phyloP scores from a whole-genome alignment of 2,797 vertebrate species.

The Enteromius argenteus region DNA sequence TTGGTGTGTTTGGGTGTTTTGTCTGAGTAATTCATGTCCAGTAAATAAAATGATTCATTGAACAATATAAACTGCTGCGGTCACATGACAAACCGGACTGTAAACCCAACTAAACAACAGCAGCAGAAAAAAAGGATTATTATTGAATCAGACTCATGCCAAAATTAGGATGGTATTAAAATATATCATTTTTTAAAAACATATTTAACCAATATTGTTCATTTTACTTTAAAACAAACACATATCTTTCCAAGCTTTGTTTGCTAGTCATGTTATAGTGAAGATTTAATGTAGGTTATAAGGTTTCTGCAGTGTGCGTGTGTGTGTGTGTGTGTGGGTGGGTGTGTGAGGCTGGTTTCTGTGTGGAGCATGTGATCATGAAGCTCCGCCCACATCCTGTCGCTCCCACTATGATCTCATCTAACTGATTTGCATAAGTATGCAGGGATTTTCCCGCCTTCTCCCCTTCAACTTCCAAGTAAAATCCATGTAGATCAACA shows the following conservation, averaged over 20 bases:
- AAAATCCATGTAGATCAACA: slow-evolving; percentile 24
- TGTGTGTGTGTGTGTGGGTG: slow-evolving; percentile 7
- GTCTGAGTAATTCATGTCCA: not conserved
- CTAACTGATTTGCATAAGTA: slow-evolving; percentile 50
- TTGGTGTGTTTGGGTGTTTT: not conserved
- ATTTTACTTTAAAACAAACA: not conserved
- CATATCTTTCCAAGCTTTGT: not conserved
- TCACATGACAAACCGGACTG: not conserved
- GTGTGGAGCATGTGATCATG: not conserved
- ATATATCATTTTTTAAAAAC: not conserved
- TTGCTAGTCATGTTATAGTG: too few species aligned
- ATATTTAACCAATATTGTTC: not conserved
- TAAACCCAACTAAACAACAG: not conserved
- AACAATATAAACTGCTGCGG: too few species aligned
- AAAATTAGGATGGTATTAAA: not conserved
- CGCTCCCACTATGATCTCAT: slow-evolving; percentile 27
- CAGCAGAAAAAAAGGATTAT: not conserved
- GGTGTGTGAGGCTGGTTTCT: slow-evolving; percentile 1
- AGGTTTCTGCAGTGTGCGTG: not conserved
- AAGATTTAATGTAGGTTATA: not conserved
- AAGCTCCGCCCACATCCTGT: slow-evolving; percentile 31
- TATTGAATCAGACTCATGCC: not conserved
- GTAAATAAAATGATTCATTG: not conserved
- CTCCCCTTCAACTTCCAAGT: slow-evolving; percentile 37
- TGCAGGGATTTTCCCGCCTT: slow-evolving; percentile 58